phyloP scores from a whole-genome alignment of 2,797 vertebrate species.

The Diceros bicornis region DNA sequence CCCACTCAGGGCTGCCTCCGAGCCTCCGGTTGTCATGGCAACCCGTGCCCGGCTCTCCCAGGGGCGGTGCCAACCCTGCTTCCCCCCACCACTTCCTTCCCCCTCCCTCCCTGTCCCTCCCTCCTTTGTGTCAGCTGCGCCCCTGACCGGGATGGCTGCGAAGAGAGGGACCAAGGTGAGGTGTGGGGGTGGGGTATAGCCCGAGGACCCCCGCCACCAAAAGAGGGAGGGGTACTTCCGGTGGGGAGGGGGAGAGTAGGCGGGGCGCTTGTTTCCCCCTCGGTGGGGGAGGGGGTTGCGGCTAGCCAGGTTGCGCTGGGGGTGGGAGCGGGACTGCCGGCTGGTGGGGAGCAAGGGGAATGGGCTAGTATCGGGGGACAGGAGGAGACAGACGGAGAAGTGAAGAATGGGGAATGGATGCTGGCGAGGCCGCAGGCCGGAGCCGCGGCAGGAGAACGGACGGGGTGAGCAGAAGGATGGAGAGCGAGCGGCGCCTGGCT shows the following conservation, averaged over 20 bases:
- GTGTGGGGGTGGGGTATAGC: slow-evolving; percentile 79
- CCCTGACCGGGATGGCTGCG: slow-evolving; percentile 86
- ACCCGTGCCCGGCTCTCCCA: slow-evolving; percentile 85
- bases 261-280: not conserved
- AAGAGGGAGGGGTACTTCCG: slow-evolving; percentile 80
- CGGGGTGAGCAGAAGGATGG: not conserved
- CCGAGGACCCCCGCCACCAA: slow-evolving; percentile 66
- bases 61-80: slow-evolving; percentile 85
- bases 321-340: not conserved
- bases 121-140: slow-evolving; percentile 86
- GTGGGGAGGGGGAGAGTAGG: slow-evolving; percentile 77
- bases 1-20: slow-evolving; percentile 69
- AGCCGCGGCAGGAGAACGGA: not conserved
- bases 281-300: not conserved
- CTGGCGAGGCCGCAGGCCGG: slow-evolving; percentile 21
- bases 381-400: not conserved
- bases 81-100: slow-evolving; percentile 82
- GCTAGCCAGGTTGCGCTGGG: not conserved
- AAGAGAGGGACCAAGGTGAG: slow-evolving; percentile 87
- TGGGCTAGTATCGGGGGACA: not conserved
- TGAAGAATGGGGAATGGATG: slow-evolving; percentile 28
- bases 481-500: not conserved
- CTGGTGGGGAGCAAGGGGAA: not conserved
- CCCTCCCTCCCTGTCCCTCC: slow-evolving; percentile 83
- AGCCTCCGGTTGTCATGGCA: slow-evolving; percentile 84